Base-by-base conservation (phyloP, 1,140 invertebrate species). In the Drosophila arawakana region DNA sequence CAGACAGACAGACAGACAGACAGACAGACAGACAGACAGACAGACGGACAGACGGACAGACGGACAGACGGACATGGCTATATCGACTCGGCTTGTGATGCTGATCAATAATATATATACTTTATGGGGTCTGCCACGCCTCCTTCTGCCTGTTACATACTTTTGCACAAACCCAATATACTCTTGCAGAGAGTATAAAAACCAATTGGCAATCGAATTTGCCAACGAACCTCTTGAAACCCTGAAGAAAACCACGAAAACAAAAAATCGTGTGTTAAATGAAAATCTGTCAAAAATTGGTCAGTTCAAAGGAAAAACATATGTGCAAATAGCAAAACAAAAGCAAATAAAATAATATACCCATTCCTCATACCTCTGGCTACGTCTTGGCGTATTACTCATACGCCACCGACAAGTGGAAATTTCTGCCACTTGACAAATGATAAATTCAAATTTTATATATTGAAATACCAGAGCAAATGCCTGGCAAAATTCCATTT, bases 341-440 rank as follows among this genome's bases (percentile, higher is more conserved):
- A 52, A 44, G 1, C 13, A 54, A 37, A 34, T 5, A 34, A 34
- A 34, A 34, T n/a, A 11, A n/a, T 9, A 30, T n/a, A n/a, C n/a
- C n/a, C n/a, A n/a, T 30, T 30, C 25, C 25, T 30, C 25, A n/a
- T 30, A 18, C 54, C 35, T n/a, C 18, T 39, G 15, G 8, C n/a
- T 49, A 58, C 11, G 8, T 18, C 25, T 37, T 1, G 9, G 43
- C 9, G 75, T 54, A 73, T 86, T 85, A 85, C 72, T 85, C 82
- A 86, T 81, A 61, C 69, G 72, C 66, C 66, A 46, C 37, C 43
- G 46, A 47, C 18, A 41, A 52, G 44, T 63, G 68, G 70, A 66
- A 79, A 52, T 73, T 72, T 78, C 21, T 61, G 10, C 39, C 41
- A 49, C 46, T 39, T 76, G 69, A 76, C 60, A 85, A 76, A 79